Evolutionary conservation across 2,888 invertebrate genomes (phyloP), one percentile per base, ranked within the genome.

Genomic region (Drosophila prostipennis): DNA sequence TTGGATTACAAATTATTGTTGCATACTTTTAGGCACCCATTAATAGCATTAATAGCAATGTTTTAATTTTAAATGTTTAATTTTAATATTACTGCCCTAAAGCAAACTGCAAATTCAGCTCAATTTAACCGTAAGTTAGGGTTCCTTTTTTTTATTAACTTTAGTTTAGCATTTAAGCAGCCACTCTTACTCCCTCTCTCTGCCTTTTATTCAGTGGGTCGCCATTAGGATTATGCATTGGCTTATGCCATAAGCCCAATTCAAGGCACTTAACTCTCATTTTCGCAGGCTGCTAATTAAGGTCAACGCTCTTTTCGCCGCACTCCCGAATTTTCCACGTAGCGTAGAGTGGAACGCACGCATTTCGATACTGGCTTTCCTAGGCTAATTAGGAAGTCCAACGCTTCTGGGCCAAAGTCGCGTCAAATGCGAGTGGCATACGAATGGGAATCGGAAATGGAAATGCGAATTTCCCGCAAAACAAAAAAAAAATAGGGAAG

Each of bases 241-340:
- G 26, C 32, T 65, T 26, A 53, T 39, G 14, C 61, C 32, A 34
- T 11, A 46, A 59, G n/a, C 14, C 23, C 8, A 46, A 19, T 46
- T 32, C 51, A 10, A 6, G 34, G 23, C 64, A 65, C 68, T 67
- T 65, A 45, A 67, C 67, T 67, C 68, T 67, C 67, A 53, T 67
- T 65, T 53, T 53, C 53, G 67, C 11, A 26, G 67, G 67, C 16
- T n/a, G 45, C 39, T 46, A 67, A 65, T 67, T 65, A 67, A 53
- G 65, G 65, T 46, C 65, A 46, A 42, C 8, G 34, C 34, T 23
- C 34, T 23, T 1, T 5, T 11, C 32, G 45, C 2, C 26, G n/a
- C 43, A 26, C 43, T 23, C n/a, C 26, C 19, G 7, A 26, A 45
- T 23, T 23, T 43, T 43, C 23, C 8, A 14, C 19, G 19, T 19